These are phyloP conservation scores for Labia minor DNA, from an alignment of 2,888 invertebrate genomes.

Conservation along the genomic window DNA sequence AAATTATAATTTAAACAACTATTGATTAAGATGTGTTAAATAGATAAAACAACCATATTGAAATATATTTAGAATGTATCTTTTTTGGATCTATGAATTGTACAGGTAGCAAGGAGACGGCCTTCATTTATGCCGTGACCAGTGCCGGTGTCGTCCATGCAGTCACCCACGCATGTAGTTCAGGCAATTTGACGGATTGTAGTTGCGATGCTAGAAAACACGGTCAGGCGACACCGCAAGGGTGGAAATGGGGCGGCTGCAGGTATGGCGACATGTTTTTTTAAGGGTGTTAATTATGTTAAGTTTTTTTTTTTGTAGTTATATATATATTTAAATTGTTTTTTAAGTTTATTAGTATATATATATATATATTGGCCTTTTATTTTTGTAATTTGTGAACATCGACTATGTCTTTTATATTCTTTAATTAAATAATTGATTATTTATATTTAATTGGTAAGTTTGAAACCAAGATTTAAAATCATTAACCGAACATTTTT, in stretches of 20 bases:
- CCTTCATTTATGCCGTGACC: slow-evolving; percentile 46
- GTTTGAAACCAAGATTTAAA: no score
- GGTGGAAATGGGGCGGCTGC: slow-evolving; percentile 48
- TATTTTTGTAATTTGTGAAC: not conserved
- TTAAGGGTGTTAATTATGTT: not conserved
- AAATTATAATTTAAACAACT: no score
- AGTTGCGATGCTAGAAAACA: slow-evolving; percentile 40
- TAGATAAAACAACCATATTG: no score
- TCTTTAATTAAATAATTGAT: no score
- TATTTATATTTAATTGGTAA: no score
- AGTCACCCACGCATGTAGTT: slow-evolving; percentile 44
- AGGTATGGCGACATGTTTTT: slow-evolving; percentile 33
- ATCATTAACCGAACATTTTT: no score
- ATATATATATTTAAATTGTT: slow-evolving; percentile 17
- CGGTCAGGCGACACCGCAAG: slow-evolving; percentile 38
- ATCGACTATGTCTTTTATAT: not conserved
- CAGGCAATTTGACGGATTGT: slow-evolving; percentile 46
- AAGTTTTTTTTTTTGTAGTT: not conserved
- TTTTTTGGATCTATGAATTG: slow-evolving; percentile 7
- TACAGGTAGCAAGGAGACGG: slow-evolving; percentile 45
- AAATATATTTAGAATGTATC: no score
- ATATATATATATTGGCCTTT: not conserved
- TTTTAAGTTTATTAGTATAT: not conserved
- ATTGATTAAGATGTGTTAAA: no score
- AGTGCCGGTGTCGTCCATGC: slow-evolving; percentile 46